phyloP scores from a whole-genome alignment of 1,140 invertebrate species.

The Tetramorium alpestre region DNA sequence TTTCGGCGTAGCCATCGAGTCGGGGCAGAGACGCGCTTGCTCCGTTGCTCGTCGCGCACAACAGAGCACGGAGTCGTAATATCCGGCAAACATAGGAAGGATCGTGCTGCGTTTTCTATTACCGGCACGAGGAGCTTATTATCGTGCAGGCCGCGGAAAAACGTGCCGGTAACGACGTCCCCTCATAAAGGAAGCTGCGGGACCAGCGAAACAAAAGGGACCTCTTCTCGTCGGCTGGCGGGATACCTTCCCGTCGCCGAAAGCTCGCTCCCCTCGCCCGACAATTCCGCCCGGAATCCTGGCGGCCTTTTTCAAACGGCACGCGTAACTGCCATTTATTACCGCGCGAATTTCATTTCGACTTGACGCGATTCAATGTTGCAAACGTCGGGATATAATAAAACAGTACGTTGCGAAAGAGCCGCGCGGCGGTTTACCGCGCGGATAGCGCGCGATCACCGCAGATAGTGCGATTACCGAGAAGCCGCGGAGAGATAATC shows the following conservation, averaged over 20 bases:
- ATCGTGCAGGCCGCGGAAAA: conserved; percentile 63
- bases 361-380: neutral
- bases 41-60: conserved; percentile 19
- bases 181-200: conserved; percentile 26
- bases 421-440: conserved; percentile 28
- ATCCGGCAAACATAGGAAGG: conserved; percentile 66
- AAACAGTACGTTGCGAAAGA: neutral
- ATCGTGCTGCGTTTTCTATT: conserved; percentile 67
- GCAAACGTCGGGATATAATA: neutral
- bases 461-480: conserved; percentile 20
- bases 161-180: conserved; percentile 67
- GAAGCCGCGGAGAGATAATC: conserved; percentile 37
- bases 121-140: conserved; percentile 63
- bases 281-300: neutral
- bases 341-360: conserved; percentile 2
- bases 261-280: neutral
- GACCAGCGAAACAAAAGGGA: conserved; percentile 63
- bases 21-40: neutral
- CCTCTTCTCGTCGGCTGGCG: conserved; percentile 41
- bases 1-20: conserved; percentile 56
- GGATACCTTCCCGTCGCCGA: conserved; percentile 16
- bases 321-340: neutral
- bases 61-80: conserved; percentile 68
- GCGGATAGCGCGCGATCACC: conserved; percentile 44
- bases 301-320: neutral